Base-by-base conservation (phyloP, 2,888 invertebrate species). In the Serripes groenlandicus region DNA sequence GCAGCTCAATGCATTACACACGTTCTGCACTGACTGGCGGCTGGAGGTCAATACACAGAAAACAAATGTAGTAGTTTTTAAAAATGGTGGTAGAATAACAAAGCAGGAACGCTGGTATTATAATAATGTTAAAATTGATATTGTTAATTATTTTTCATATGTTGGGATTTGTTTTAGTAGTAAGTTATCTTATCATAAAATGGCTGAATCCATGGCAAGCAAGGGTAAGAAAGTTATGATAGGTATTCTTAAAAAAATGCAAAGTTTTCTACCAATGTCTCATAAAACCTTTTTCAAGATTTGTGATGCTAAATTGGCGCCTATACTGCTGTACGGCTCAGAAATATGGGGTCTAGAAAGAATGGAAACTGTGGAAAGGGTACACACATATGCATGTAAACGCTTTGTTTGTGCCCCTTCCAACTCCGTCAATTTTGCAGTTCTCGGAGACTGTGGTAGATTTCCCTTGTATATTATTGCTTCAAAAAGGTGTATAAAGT, bases 11-110 rank as follows among this genome's bases (percentile, higher is more conserved):
- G 37, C 60, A 58, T 60, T 79, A 42, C 42, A 74, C 28, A 58
- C 4, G n/a, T 73, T 58, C 34, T 74, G 72, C 64, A 30, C 58
- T 7, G 70, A 64, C 34, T 64, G 78, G 64, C 49, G 54, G 54
- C 58, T 72, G 52, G 21, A 42, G 28, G 69, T 74, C 7, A 79
- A 74, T 62, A 49, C 30, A 32, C 54, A 71, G 35, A 75, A 80
- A 75, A 75, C 75, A 9, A 74, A 74, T 23, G 58, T 60, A 23
- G 23, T 74, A 3, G 66, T 70, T 15, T 75, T 80, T 23, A 80
- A 75, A 58, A 80, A 80, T 79, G 75, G 66, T 26, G 80, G 73
- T 7, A 58, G n/a, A 23, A 66, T 75, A 54, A 64, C 71, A 32
- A 70, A 35, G 62, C 56, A 62, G 11, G 71, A 80, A 70, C 68